These are phyloP conservation scores for Monopterus albus DNA, from an alignment of 2,113 vertebrate species.

Conservation along the genomic window DNA sequence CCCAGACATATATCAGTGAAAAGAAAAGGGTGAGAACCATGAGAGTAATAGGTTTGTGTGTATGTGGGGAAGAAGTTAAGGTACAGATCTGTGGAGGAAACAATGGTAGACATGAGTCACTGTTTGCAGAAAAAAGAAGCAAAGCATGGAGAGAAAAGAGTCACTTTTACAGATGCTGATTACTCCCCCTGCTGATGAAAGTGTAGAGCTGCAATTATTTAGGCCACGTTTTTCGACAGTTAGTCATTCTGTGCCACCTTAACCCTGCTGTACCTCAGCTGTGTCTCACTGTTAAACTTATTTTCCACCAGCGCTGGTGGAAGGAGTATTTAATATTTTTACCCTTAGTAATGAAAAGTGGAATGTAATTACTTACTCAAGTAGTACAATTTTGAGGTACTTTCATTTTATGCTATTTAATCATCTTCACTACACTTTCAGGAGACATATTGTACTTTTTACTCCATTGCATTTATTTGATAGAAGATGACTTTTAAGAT, in stretches of 20 bases:
- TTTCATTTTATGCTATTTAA: no score
- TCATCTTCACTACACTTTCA: no score
- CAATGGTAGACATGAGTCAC: conserved; percentile 73
- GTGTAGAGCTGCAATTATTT: conserved; percentile 13
- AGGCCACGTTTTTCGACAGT: conserved; percentile 18
- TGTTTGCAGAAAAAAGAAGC: conserved; percentile 8
- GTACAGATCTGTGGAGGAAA: conserved; percentile 45
- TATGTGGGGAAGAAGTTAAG: conserved; percentile 25
- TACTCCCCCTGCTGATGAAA: conserved; percentile 65
- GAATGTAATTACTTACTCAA: no score
- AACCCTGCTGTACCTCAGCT: not conserved
- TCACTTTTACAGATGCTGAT: not conserved
- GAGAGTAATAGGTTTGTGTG: not conserved
- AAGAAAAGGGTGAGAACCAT: not conserved
- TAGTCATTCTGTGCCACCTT: conserved; percentile 9
- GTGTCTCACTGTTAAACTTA: no score
- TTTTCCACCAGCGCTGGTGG: no score
- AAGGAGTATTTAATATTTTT: no score
- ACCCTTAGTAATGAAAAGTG: no score
- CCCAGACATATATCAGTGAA: conserved; percentile 10
- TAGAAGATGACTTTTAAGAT: no score
- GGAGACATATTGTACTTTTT: no score
- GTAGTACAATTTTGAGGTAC: no score
- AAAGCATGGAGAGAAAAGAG: not conserved
- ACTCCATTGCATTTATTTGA: no score